Evolutionary conservation across 2,888 invertebrate species (phyloP), one percentile per base, ranked within the genome.

Genomic region (Anaspis maculata): DNA sequence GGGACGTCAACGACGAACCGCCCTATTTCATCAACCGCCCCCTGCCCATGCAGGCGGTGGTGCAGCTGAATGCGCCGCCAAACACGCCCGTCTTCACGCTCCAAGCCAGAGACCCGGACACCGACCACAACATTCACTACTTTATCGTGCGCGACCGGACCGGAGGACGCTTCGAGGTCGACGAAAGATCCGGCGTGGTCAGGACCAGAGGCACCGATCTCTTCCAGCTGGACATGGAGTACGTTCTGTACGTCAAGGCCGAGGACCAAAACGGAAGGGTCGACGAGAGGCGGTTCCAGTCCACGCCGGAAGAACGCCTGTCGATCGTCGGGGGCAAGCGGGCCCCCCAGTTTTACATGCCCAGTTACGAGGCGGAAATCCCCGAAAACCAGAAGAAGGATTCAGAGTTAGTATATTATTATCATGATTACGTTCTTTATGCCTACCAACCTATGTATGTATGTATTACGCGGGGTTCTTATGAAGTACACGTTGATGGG

Each of bases 11-110:
- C 69, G 96, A 97, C 64, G 97, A 97, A 65, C 84, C 88, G 1
- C 94, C 97, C 1, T 89, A 91, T 66, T 96, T 98, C 72, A 88
- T 95, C 70, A 98, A 97, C 69, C 79, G 89, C 2, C 97, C 97
- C 0, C 70, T 90, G 45, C 97, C 97, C 11, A 96, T 95, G 89
- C 90, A 95, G 67, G 90, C 96, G 1, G 94, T 96, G 39, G 94
- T 96, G 1, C 92, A 95, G 58, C 74, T 92, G 32, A 95, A 95
- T 62, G 94, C 95, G 3, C 87, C 91, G 3, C 87, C 91, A 22
- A 95, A 94, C 63, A 92, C 92, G 0, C 91, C 90, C 3, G 94
- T 96, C 3, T 96, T 94, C 68, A 94, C 94, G n/a, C 77, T 98
- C 14, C 91, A 94, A 64, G 97, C 97, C 10, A 72, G 92, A 45